Percentiles rank a stretch among this genome's conserved stretches.
Evolutionary conservation across 1,140 invertebrate species (phyloP).

Genomic region (Rhopalosiphum maidis): DNA sequence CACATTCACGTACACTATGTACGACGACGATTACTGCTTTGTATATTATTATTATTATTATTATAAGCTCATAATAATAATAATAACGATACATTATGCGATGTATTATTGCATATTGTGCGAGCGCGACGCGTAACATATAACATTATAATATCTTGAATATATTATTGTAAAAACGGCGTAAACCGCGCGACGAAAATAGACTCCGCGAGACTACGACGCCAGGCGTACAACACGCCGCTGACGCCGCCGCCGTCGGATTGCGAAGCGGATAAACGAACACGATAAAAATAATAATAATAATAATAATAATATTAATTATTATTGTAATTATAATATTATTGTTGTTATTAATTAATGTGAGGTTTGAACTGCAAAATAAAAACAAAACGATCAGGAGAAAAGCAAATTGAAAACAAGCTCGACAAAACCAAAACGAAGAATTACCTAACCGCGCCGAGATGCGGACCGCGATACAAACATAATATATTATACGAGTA

Average conservation of each 20-base stretch:
- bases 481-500: neutral
- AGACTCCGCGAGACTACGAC: neutral
- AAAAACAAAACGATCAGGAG: no score
- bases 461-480: neutral
- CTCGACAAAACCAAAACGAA: neutral
- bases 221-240: neutral
- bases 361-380: no score
- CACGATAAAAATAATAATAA: neutral
- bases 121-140: neutral
- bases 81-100: neutral
- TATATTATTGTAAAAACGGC: neutral
- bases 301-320: neutral
- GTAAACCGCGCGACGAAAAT: neutral
- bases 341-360: neutral
- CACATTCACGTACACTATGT: neutral
- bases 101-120: neutral
- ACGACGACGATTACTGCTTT: neutral
- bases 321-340: no score
- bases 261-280: neutral
- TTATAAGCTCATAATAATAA: neutral
- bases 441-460: neutral
- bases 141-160: constrained; percentile 2
- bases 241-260: neutral
- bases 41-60: constrained; percentile 19
- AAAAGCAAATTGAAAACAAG: neutral